These are phyloP conservation scores for Philaethria dido DNA, from an alignment of 2,888 invertebrate species.

Conservation along the genomic window DNA sequence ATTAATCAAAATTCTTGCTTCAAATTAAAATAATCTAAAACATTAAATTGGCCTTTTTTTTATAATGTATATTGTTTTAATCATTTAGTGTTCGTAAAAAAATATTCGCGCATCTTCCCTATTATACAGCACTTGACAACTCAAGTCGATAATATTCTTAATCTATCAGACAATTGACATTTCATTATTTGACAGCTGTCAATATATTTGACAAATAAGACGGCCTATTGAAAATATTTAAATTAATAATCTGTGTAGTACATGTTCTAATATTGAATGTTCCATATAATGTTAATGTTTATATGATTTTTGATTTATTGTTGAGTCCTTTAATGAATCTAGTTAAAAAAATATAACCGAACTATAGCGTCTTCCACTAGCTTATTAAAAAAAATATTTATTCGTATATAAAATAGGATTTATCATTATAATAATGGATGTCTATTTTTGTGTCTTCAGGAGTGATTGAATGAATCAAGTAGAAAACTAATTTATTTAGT, in stretches of 20 bases:
- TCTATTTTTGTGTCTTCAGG: constrained; percentile 38
- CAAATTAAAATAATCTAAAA: no score
- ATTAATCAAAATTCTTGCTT: no score
- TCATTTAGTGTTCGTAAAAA: no score
- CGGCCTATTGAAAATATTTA: background rate
- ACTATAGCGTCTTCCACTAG: constrained; percentile 21
- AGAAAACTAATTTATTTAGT: constrained; percentile 14
- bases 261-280: constrained; percentile 3
- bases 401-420: background rate
- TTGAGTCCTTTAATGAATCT: constrained; percentile 1
- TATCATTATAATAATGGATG: constrained; percentile 21
- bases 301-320: background rate
- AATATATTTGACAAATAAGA: background rate
- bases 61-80: no score
- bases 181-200: background rate
- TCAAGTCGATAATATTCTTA: background rate
- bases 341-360: constrained; percentile 2
- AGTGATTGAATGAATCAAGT: constrained; percentile 23
- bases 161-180: background rate
- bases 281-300: background rate
- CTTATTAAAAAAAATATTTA: constrained; percentile 13
- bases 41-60: no score
- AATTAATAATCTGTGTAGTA: background rate
- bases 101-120: no score
- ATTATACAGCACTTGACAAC: background rate